phyloP scores from a whole-genome alignment of 35 echinoderm and acorn worm species.

The Apostichopus californicus region DNA sequence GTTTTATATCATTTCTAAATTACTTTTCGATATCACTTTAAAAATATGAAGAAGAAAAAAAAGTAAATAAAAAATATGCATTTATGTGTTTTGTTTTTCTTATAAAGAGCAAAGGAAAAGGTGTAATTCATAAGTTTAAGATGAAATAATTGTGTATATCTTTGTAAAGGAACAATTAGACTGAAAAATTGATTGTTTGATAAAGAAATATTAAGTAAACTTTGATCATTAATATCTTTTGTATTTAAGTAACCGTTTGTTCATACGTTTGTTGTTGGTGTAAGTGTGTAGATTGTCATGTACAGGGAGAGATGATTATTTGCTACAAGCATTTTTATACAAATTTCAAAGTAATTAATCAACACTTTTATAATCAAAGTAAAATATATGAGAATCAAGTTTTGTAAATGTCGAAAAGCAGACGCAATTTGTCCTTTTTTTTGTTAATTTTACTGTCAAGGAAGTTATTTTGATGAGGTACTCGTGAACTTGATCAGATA shows the following conservation, averaged over 20 bases:
- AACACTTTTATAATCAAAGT: conserved; percentile 7
- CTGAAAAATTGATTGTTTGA: not conserved
- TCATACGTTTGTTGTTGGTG: not conserved
- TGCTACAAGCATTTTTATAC: conserved; percentile 16
- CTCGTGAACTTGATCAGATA: too few relatives aligned
- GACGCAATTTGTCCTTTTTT: not conserved
- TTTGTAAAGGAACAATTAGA: not conserved
- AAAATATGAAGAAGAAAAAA: not conserved
- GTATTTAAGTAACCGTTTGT: not conserved
- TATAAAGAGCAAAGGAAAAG: not conserved
- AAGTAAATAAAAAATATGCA: not conserved
- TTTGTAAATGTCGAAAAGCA: conserved; percentile 11
- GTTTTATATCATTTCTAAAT: not conserved
- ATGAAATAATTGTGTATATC: not conserved
- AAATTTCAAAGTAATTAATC: conserved; percentile 11
- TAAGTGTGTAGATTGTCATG: not conserved
- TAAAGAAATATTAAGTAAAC: not conserved
- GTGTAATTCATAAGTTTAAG: too few relatives aligned
- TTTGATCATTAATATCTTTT: not conserved
- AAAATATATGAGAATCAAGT: conserved; percentile 15
- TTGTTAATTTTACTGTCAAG: not conserved
- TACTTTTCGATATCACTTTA: not conserved
- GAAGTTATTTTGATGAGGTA: too few relatives aligned
- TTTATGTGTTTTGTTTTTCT: not conserved
- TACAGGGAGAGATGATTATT: conserved; percentile 2